Evolutionary conservation across 2,113 vertebrate species (phyloP), one percentile per base, ranked within the genome.

Genomic region (Trematocara macrostoma): DNA sequence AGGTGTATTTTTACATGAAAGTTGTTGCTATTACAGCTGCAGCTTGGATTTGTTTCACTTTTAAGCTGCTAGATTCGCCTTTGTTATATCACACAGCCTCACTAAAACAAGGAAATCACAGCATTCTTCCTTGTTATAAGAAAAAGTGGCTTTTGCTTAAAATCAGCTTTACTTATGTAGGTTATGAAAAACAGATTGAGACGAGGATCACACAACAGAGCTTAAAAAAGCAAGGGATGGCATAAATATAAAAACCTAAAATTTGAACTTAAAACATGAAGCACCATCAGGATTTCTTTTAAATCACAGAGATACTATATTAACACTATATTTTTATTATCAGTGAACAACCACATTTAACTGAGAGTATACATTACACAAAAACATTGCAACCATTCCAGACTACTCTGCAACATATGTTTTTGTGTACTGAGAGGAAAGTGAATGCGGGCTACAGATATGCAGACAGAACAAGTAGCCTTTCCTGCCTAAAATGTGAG

Each of bases 1-100:
- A 92, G 85, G 87, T 90, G 84, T 61, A 76, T 51, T 87, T 79
- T 80, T 34, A 80, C 31, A 34, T 47, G 6, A 42, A 16, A 42
- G 26, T 34, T 40, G 18, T 15, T 64, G 47, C 31, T 10, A 78
- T 34, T 78, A 56, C n/a, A 35, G 38, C 26, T 42, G n/a, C 7
- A 69, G 6, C 7, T 74, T 47, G 15, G 42, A 49, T 49, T 74
- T 31, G 23, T 74, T 74, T 74, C 42, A 74, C 69, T 49, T 49
- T 18, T 4, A 67, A 79, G 52, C 26, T 78, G 15, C n/a, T 61
- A 81, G 9, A 81, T 55, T 53, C 2, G 1, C 11, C 45, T 86
- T 12, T 3, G 20, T 47, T 10, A 76, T 34, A n/a, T 34, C 10
- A 12, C 42, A 34, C 16, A 76, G 45, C 71, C 45, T 34, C 16